Evolutionary conservation across 1,140 invertebrate species (phyloP).

Genomic region (Streblospio benedicti): DNA sequence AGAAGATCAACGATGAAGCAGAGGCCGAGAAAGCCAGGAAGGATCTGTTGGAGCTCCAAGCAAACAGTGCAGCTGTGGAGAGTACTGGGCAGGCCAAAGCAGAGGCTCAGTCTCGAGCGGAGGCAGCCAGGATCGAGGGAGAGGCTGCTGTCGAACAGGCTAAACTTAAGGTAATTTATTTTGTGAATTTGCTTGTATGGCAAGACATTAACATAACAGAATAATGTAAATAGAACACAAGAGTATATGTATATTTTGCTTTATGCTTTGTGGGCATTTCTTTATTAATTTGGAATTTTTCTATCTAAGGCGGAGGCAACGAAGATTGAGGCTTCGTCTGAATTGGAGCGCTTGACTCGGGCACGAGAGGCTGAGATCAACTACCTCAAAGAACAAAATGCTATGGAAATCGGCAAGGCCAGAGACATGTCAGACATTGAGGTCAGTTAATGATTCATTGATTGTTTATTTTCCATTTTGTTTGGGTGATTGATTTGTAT

Average conservation of each 20-base stretch:
- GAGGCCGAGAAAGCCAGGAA: constrained; percentile 48
- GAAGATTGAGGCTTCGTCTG: constrained; percentile 51
- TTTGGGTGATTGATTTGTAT: too few species aligned
- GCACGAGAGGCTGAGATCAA: constrained; percentile 50
- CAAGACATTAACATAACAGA: too few species aligned
- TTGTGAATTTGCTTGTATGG: too few species aligned
- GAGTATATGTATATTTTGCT: too few species aligned
- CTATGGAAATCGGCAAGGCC: constrained; percentile 46
- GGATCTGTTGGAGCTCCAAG: constrained; percentile 49
- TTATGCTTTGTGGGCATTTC: too few species aligned
- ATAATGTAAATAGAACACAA: too few species aligned
- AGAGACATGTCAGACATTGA: constrained; percentile 47
- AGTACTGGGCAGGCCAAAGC: constrained; percentile 51
- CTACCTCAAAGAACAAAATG: constrained; percentile 47
- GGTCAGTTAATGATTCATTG: too few species aligned
- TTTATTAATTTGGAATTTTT: too few species aligned
- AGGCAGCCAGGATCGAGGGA: constrained; percentile 50
- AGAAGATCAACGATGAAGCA: constrained; percentile 50
- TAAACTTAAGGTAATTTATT: constrained; percentile 48
- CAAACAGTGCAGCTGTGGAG: constrained; percentile 36
- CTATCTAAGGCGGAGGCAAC: constrained; percentile 47
- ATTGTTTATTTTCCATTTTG: too few species aligned
- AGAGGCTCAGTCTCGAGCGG: constrained; percentile 50
- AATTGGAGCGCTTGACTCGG: constrained; percentile 45
- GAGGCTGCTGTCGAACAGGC: constrained; percentile 52